Evolutionary conservation across 2,888 invertebrate genomes (phyloP).

Genomic region (Spialia ferax): DNA sequence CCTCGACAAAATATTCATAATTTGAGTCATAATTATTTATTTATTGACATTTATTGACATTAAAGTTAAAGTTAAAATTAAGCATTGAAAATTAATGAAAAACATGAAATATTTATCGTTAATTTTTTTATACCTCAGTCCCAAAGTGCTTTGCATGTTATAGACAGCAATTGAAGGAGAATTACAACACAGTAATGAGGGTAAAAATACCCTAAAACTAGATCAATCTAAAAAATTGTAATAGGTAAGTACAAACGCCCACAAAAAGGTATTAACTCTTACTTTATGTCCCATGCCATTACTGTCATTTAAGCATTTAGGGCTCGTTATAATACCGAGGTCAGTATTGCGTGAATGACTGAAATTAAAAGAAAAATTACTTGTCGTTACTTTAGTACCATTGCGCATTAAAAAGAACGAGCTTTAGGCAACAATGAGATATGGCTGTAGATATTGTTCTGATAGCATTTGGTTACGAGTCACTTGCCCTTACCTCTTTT

Average conservation of each 20-base stretch:
- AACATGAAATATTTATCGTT: too few relatives aligned
- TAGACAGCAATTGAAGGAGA: too few relatives aligned
- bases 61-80: too few relatives aligned
- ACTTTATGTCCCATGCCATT: constrained; percentile 37
- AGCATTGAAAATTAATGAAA: too few relatives aligned
- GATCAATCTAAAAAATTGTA: not conserved
- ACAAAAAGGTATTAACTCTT: constrained; percentile 20
- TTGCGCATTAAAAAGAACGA: constrained; percentile 32
- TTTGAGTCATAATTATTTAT: too few relatives aligned
- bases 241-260: constrained; percentile 20
- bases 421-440: constrained; percentile 30
- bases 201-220: too few relatives aligned
- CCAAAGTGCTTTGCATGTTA: too few relatives aligned
- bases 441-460: constrained; percentile 36
- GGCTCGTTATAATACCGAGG: constrained; percentile 39
- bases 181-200: too few relatives aligned
- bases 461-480: constrained; percentile 24
- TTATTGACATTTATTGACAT: too few relatives aligned
- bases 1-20: not conserved
- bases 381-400: constrained; percentile 35
- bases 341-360: constrained; percentile 38
- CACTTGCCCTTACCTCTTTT: not conserved
- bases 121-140: too few relatives aligned
- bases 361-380: constrained; percentile 40
- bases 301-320: constrained; percentile 39